Base-by-base conservation (phyloP, 2,113 vertebrate genomes). In the Chauna torquata region DNA sequence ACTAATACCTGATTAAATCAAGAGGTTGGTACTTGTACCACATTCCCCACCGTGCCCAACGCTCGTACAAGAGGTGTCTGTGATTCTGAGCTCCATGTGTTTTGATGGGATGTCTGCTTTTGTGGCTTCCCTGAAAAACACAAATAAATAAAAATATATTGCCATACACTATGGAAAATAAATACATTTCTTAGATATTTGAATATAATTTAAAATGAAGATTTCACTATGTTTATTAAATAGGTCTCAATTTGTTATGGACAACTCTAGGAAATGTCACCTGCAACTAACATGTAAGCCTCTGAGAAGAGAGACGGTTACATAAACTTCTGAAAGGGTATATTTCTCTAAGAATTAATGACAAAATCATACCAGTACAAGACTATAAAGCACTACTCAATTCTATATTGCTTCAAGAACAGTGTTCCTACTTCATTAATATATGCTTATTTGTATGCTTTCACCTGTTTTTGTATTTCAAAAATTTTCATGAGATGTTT, bases 11-110 rank as follows among this genome's bases (percentile, higher is more conserved):
- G 98, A 99, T 99, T 96, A 99, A 98, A 96, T 99, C 99, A 54
- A 99, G 98, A 64, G 99, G 99, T 57, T 99, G 99, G 94, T 99
- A 99, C 95, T 99, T 99, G 97, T 99, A 99, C 99, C 99, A 99
- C 97, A 99, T 99, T 13, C 99, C 99, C 99, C 99, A 99, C 69
- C 99, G 99, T 71, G 99, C 99, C 99, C 99, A 99, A 11, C 99
- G 99, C 95, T 99, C 99, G 55, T 99, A 99, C 24, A 99, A 98
- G 16, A 99, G 98, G 88, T 99, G 99, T 30, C 99, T 98, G 97
- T 99, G 99, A 95, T 99, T 99, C 96, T 99, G 99, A 78, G 99
- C 99, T 38, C 99, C 99, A 0, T 99, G 99, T 0, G 99, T 99
- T 98, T 99, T 99, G 95, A 99, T 99, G 17, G 99, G 99, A 88